These are phyloP conservation scores for Drosophila mauritiana DNA, from an alignment of 1,140 invertebrate genomes.

Conservation along the genomic window DNA sequence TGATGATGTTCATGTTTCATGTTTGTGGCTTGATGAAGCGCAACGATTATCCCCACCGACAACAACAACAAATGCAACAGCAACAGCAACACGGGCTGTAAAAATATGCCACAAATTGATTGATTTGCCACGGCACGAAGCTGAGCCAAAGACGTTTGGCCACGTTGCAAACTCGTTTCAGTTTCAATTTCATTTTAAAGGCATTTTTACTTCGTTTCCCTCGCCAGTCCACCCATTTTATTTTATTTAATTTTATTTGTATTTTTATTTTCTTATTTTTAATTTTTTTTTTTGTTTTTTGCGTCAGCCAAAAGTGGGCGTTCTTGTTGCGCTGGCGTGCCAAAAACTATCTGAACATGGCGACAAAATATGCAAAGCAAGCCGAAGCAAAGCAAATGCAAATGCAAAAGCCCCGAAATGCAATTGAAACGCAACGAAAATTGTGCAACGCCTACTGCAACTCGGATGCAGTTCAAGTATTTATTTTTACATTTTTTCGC, in stretches of 20 bases:
- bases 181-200: constrained; percentile 79
- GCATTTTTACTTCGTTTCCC: constrained; percentile 40
- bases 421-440: constrained; percentile 77
- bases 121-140: constrained; percentile 82
- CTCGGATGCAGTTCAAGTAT: constrained; percentile 33
- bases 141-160: constrained; percentile 37
- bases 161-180: constrained; percentile 72
- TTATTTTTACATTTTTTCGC: constrained; percentile 20
- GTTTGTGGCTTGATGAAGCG: constrained; percentile 80
- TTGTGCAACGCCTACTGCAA: constrained; percentile 72
- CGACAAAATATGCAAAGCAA: constrained; percentile 73
- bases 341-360: constrained; percentile 67
- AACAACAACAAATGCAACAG: constrained; percentile 23
- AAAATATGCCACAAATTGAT: constrained; percentile 78
- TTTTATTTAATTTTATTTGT: no score
- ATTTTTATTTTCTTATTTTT: neutral
- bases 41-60: constrained; percentile 73
- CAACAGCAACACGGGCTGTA: constrained; percentile 44
- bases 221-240: neutral
- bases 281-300: neutral
- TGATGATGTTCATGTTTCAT: constrained; percentile 82
- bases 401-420: constrained; percentile 41
- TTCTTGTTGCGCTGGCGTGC: constrained; percentile 60
- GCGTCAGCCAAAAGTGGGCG: constrained; percentile 54
- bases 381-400: constrained; percentile 3